Evolutionary conservation across 2,797 vertebrate species (phyloP).

Genomic region (Lateolabrax maculatus): DNA sequence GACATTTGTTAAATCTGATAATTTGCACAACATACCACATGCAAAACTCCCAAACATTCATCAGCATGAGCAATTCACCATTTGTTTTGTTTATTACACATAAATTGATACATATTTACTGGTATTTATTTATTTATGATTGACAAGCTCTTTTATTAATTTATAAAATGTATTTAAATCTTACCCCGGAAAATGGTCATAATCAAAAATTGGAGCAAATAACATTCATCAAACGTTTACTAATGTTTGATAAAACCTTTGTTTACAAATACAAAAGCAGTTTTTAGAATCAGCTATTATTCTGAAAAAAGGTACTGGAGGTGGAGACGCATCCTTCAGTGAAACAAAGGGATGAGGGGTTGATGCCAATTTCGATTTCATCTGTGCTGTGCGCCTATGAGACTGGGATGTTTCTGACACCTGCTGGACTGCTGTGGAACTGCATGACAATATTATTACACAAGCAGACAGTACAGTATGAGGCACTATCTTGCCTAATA

Average conservation of each 20-base stretch:
- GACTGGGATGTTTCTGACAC: slow-evolving; percentile 31
- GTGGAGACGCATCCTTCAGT: neutral
- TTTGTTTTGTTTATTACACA: neutral
- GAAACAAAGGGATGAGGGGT: slow-evolving; percentile 46
- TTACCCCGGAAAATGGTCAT: too few species aligned
- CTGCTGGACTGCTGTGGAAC: slow-evolving; percentile 33
- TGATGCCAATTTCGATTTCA: neutral
- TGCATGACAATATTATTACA: too few species aligned
- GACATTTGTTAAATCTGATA: neutral
- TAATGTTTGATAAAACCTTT: neutral
- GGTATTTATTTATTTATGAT: neutral
- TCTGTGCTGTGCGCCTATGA: neutral
- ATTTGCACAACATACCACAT: neutral
- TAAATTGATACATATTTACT: neutral
- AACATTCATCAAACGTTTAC: neutral
- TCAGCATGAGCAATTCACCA: neutral
- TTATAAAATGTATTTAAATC: neutral
- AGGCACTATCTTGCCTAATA: neutral
- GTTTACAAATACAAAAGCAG: neutral
- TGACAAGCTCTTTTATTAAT: neutral
- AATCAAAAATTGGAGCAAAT: neutral
- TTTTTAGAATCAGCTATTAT: neutral
- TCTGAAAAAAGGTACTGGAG: slow-evolving; percentile 17
- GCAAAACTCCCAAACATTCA: neutral
- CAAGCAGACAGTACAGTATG: too few species aligned